These are phyloP conservation scores for Drosophila mettleri DNA, from an alignment of 2,888 invertebrate genomes.

Conservation along the genomic window DNA sequence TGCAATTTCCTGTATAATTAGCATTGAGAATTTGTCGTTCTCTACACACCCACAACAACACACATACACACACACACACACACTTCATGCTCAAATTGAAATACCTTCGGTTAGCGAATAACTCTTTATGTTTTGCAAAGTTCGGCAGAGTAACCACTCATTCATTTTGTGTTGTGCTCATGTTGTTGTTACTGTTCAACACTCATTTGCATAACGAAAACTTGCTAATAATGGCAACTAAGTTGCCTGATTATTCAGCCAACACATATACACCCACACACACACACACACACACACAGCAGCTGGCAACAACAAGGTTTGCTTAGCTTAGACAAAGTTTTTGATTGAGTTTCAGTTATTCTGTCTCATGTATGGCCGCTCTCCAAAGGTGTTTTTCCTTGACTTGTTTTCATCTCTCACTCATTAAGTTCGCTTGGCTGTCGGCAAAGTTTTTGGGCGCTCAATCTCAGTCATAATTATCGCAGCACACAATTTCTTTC, in stretches of 20 bases:
- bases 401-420: constrained; percentile 33
- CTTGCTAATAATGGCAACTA: constrained; percentile 57
- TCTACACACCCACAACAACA: too few species aligned
- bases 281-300: constrained; percentile 17
- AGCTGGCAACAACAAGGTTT: constrained; percentile 46
- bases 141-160: constrained; percentile 1
- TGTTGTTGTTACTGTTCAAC: constrained; percentile 23
- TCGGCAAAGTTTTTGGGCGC: constrained; percentile 42
- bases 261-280: constrained; percentile 12
- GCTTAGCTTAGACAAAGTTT: constrained; percentile 50
- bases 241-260: constrained; percentile 39
- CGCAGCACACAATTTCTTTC: constrained; percentile 14
- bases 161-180: constrained; percentile 19
- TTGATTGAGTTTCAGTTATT: constrained; percentile 51
- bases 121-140: neutral
- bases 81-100: neutral
- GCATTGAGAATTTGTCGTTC: neutral
- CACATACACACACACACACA: too few species aligned
- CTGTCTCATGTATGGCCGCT: constrained; percentile 24
- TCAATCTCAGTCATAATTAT: constrained; percentile 55
- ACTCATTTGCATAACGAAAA: constrained; percentile 54
- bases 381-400: constrained; percentile 41
- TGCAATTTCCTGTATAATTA: neutral
- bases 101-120: neutral
- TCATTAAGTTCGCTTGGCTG: constrained; percentile 34